These are phyloP conservation scores for Gymnothorax javanicus DNA, from an alignment of 2,797 vertebrate species.

Conservation along the genomic window DNA sequence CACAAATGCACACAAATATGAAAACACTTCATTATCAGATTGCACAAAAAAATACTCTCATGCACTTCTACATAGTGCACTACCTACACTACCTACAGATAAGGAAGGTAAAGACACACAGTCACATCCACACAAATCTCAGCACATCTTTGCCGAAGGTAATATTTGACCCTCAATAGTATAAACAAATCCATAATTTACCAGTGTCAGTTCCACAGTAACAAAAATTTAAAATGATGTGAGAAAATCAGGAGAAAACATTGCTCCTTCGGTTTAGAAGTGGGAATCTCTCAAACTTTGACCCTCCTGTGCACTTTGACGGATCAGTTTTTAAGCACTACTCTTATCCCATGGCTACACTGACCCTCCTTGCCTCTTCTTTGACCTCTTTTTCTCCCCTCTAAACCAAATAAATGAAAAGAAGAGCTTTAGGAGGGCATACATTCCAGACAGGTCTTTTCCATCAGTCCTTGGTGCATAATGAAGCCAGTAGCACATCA, in stretches of 20 bases:
- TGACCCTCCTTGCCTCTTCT: neutral
- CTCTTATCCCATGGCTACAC: neutral
- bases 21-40: neutral
- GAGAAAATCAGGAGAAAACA: constrained; percentile 42
- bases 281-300: constrained; percentile 4
- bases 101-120: neutral
- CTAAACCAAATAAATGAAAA: neutral
- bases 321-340: neutral
- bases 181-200: neutral
- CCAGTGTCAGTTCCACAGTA: neutral
- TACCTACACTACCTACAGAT: neutral
- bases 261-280: constrained; percentile 25
- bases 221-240: constrained; percentile 45
- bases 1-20: neutral
- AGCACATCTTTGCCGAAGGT: neutral
- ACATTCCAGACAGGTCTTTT: neutral
- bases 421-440: neutral
- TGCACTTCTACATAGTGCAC: neutral
- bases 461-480: neutral
- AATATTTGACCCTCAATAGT: neutral
- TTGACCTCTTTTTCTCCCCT: neutral
- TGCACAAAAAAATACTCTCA: neutral
- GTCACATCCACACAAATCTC: neutral
- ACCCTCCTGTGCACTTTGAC: neutral
- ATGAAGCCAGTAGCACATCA: neutral